Conservation (phyloP, 2,888 invertebrate species). For the Cerastis rubricosa region DNA sequence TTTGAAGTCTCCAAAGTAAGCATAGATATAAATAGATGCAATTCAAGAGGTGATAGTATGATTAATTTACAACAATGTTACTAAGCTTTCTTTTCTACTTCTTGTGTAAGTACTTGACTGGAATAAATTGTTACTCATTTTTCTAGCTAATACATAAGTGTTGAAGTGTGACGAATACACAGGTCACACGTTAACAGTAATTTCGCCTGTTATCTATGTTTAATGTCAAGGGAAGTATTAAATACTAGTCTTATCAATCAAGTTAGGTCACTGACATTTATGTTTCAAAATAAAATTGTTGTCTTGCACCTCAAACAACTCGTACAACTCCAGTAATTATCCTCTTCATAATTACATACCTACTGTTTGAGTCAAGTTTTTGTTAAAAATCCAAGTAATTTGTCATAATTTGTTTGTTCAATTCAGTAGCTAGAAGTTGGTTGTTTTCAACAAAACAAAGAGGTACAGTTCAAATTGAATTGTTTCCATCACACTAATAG, state of each 20-base stretch:
- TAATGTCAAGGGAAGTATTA: constrained; percentile 41
- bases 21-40: not conserved
- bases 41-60: not conserved
- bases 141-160: constrained; percentile 28
- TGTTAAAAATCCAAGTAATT: constrained; percentile 36
- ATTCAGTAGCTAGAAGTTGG: not conserved
- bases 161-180: constrained; percentile 47
- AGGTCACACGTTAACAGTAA: constrained; percentile 27
- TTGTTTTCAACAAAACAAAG: constrained; percentile 18
- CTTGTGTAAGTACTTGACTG: constrained; percentile 15
- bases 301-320: constrained; percentile 5
- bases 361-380: constrained; percentile 27
- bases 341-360: constrained; percentile 5
- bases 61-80: not conserved
- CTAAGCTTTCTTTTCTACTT: constrained; percentile 5
- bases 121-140: constrained; percentile 43
- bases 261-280: constrained; percentile 27
- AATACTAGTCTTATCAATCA: constrained; percentile 32
- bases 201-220: constrained; percentile 17
- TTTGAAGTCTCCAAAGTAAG: not conserved
- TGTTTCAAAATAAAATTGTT: constrained; percentile 13
- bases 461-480: constrained; percentile 13
- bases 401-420: constrained; percentile 30
- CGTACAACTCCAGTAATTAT: constrained; percentile 5
- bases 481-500: not conserved